Evolutionary conservation across 2,113 vertebrate genomes (phyloP).

Genomic region (Copsychus sechellarum): DNA sequence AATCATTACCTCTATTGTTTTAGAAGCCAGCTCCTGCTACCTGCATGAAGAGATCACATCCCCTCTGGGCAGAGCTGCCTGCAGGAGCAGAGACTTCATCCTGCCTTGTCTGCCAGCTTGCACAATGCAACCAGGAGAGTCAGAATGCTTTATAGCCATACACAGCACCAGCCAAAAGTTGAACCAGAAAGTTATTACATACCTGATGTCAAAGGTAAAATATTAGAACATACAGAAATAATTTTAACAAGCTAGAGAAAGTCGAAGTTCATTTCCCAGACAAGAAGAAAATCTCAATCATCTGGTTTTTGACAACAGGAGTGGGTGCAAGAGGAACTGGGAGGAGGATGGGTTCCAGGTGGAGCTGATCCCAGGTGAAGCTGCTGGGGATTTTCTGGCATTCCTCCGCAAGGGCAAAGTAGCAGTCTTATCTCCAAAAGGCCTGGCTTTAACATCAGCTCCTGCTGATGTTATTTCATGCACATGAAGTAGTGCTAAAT

Average conservation of each 20-base stretch:
- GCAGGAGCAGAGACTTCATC: background rate
- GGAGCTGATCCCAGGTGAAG: background rate
- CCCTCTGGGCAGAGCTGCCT: background rate
- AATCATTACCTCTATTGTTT: background rate
- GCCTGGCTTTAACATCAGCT: constrained; percentile 9
- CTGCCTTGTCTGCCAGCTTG: background rate
- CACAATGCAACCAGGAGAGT: background rate
- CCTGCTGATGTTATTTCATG: constrained; percentile 48
- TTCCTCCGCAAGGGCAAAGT: background rate
- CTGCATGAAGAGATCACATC: background rate
- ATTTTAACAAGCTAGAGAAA: background rate
- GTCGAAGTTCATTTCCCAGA: background rate
- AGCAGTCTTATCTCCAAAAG: constrained; percentile 60
- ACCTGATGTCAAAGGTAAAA: constrained; percentile 21
- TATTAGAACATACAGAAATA: background rate
- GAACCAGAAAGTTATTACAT: background rate
- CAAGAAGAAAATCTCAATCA: constrained; percentile 2
- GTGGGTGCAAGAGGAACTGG: background rate
- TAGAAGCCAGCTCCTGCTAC: background rate
- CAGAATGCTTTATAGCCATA: background rate
- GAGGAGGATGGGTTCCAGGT: background rate
- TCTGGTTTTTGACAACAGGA: background rate
- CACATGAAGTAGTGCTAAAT: background rate
- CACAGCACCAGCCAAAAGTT: background rate
- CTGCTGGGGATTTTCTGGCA: background rate